A percentile compares a stretch with the other conserved stretches of the same genome.
Evolutionary conservation across 1,140 invertebrate species (phyloP).

Genomic region (Drosophila obscura): DNA sequence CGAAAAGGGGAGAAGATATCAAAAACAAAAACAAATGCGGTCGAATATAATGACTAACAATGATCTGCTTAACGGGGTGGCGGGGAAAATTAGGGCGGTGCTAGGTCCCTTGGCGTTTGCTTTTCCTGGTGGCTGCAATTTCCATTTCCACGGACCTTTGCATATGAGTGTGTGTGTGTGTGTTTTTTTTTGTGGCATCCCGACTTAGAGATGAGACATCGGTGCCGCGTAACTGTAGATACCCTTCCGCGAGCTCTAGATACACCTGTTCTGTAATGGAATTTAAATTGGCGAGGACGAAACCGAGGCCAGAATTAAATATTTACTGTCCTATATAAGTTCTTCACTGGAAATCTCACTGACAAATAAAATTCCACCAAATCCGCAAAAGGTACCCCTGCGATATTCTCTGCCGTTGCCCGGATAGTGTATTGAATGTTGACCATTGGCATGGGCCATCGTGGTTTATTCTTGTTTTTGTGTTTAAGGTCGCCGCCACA

Average conservation of each 20-base stretch:
- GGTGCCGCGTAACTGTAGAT: conserved; percentile 64
- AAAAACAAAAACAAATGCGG: conserved; percentile 59
- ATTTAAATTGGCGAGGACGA: not conserved
- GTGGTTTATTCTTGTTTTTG: conserved; percentile 47
- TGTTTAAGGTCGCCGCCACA: conserved; percentile 51
- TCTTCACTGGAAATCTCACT: too few species aligned
- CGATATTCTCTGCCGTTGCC: not conserved
- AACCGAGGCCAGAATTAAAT: not conserved
- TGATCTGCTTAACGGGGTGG: too few species aligned
- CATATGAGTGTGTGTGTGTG: conserved; percentile 1
- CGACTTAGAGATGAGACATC: conserved; percentile 57
- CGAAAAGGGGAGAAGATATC: conserved; percentile 12
- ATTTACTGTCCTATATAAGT: not conserved
- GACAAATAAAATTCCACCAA: not conserved
- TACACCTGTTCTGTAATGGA: conserved; percentile 29
- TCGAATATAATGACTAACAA: too few species aligned
- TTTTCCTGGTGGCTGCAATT: conserved; percentile 14
- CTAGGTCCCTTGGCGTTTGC: not conserved
- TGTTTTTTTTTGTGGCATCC: conserved; percentile 31
- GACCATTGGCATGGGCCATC: conserved; percentile 12
- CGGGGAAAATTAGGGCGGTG: not conserved
- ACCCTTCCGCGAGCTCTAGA: conserved; percentile 35
- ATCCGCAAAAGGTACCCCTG: too few species aligned
- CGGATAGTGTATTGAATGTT: conserved; percentile 47
- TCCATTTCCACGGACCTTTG: conserved; percentile 11